Conservation (phyloP, 2,888 invertebrate genomes). For the Criorhina ranunculi region DNA sequence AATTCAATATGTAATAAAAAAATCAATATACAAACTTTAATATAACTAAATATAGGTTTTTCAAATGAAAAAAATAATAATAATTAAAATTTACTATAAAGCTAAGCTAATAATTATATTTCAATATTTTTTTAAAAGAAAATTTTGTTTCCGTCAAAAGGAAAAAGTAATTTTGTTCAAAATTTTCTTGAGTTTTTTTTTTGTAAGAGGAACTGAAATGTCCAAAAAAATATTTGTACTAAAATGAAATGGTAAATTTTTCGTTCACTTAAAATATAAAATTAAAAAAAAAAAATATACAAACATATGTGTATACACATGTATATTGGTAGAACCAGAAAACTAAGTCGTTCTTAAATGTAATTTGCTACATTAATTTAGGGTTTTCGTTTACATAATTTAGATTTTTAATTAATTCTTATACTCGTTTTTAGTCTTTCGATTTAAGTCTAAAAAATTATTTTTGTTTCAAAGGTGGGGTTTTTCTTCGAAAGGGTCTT, state of each 20-base stretch:
- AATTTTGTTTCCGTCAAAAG: constrained; percentile 19
- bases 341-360: constrained; percentile 55
- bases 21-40: constrained; percentile 65
- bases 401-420: constrained; percentile 44
- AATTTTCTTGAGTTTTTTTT: constrained; percentile 35
- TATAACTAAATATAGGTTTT: constrained; percentile 58
- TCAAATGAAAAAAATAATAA: constrained; percentile 39
- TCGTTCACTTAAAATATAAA: constrained; percentile 50
- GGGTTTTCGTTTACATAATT: constrained; percentile 46
- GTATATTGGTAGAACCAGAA: constrained; percentile 52
- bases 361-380: constrained; percentile 72
- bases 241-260: constrained; percentile 67
- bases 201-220: constrained; percentile 66
- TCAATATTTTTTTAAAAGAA: constrained; percentile 25
- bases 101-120: constrained; percentile 60
- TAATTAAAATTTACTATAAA: constrained; percentile 67
- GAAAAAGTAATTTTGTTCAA: constrained; percentile 31
- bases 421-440: constrained; percentile 61
- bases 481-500: constrained; percentile 45
- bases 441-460: constrained; percentile 65
- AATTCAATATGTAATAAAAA: constrained; percentile 55
- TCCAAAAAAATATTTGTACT: constrained; percentile 75
- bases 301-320: too few relatives aligned
- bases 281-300: background rate
- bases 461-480: constrained; percentile 63